These are phyloP conservation scores for Cryptocephalus primarius DNA, from an alignment of 2,888 invertebrate species.

Conservation along the genomic window DNA sequence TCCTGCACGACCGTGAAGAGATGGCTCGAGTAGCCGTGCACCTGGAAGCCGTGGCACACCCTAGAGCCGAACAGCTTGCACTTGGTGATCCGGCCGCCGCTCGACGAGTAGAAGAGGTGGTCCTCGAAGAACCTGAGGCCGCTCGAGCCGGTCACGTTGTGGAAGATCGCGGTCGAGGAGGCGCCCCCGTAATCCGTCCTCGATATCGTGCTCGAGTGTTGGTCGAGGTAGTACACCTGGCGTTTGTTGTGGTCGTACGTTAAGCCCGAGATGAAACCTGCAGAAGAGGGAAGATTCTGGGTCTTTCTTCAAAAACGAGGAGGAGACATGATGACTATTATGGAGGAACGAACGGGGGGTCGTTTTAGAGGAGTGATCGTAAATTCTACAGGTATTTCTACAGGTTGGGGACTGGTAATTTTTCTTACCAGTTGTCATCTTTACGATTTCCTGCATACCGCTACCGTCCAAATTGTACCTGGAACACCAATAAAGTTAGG, in stretches of 20 bases:
- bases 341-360: no score
- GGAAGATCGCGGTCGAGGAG: conserved; percentile 35
- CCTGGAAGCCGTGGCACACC: conserved; percentile 38
- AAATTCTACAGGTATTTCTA: no score
- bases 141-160: conserved; percentile 45
- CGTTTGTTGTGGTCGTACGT: conserved; percentile 44
- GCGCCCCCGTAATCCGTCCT: conserved; percentile 40
- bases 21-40: conserved; percentile 39
- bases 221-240: conserved; percentile 68
- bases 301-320: no score
- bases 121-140: conserved; percentile 65
- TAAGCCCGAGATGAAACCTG: conserved; percentile 35
- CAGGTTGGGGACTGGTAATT: no score
- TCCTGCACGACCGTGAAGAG: conserved; percentile 44
- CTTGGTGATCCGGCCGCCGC: conserved; percentile 45
- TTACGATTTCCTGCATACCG: conserved; percentile 34
- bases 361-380: no score
- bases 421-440: conserved; percentile 18
- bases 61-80: conserved; percentile 46
- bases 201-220: conserved; percentile 37
- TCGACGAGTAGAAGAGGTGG: conserved; percentile 58
- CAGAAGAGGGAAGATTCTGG: conserved; percentile 4
- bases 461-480: conserved; percentile 41
- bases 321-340: no score
- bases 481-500: no score